Evolutionary conservation across 2,113 vertebrate genomes (phyloP).

Genomic region (Pluvialis apricaria): DNA sequence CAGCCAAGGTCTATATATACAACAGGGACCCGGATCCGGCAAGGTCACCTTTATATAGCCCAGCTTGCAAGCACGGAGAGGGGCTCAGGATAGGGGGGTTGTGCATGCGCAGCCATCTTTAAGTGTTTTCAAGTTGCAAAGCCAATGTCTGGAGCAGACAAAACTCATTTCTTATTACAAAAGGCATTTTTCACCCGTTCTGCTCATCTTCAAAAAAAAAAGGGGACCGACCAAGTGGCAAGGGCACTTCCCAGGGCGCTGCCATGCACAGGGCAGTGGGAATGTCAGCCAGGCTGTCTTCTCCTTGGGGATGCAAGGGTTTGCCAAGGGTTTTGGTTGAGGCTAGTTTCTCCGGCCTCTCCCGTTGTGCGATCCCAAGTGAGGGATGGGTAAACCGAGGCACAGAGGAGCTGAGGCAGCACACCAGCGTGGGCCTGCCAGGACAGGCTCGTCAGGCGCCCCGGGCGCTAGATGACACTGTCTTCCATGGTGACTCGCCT

Average conservation of each 20-base stretch:
- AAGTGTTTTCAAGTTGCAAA: background rate
- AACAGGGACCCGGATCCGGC: background rate
- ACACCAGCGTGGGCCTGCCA: background rate
- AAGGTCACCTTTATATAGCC: background rate
- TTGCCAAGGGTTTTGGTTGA: background rate
- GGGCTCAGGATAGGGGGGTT: background rate
- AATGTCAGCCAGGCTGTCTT: background rate
- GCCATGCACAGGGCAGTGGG: accelerated
- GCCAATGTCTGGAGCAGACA: background rate
- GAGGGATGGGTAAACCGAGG: background rate
- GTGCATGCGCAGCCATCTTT: background rate
- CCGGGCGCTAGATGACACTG: conserved; percentile 45
- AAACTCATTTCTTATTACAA: background rate
- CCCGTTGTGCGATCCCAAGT: accelerated
- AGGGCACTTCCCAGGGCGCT: background rate
- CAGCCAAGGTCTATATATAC: background rate
- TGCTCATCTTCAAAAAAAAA: background rate
- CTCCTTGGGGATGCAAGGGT: background rate
- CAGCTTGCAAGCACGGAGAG: background rate
- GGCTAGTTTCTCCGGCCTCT: background rate
- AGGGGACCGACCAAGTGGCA: accelerated
- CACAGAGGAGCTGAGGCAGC: background rate
- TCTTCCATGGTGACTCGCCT: conserved; percentile 65
- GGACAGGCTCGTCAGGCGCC: background rate
- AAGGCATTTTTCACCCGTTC: background rate